Evolutionary conservation across 2,888 invertebrate genomes (phyloP).

Genomic region (Cataglyphis cursor): DNA sequence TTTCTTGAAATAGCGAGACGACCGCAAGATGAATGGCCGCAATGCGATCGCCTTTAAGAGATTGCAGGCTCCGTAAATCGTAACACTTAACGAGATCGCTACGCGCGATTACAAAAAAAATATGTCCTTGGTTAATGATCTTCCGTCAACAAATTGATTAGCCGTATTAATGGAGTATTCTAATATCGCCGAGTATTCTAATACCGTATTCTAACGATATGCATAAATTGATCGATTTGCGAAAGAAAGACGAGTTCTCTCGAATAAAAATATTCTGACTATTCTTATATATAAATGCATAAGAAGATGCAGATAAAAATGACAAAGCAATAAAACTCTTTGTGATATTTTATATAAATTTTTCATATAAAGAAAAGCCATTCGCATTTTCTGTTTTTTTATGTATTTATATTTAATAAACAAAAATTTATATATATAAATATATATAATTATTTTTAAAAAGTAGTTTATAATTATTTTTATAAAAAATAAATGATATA

Average conservation of each 20-base stretch:
- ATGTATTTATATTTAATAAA: background rate
- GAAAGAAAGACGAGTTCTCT: background rate
- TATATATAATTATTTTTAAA: background rate
- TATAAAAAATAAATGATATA: background rate
- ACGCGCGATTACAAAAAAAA: slow-evolving; percentile 14
- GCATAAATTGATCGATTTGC: background rate
- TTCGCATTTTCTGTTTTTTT: background rate
- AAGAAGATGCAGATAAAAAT: background rate
- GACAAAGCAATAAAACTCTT: background rate
- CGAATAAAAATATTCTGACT: background rate
- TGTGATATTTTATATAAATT: background rate
- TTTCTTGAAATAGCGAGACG: slow-evolving; percentile 33
- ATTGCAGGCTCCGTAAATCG: slow-evolving; percentile 45
- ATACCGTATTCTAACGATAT: background rate
- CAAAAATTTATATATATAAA: background rate
- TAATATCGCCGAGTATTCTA: background rate
- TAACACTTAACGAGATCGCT: background rate
- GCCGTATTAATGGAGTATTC: background rate
- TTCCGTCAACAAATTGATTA: background rate
- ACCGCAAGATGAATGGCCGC: slow-evolving; percentile 52
- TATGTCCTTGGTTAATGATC: background rate
- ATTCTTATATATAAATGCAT: background rate
- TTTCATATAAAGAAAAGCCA: background rate
- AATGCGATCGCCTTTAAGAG: slow-evolving; percentile 52
- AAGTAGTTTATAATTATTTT: background rate